Evolutionary conservation across 2,888 invertebrate species (phyloP), one percentile per base, ranked within the genome.

Genomic region (Cerceris ruficornis): DNA sequence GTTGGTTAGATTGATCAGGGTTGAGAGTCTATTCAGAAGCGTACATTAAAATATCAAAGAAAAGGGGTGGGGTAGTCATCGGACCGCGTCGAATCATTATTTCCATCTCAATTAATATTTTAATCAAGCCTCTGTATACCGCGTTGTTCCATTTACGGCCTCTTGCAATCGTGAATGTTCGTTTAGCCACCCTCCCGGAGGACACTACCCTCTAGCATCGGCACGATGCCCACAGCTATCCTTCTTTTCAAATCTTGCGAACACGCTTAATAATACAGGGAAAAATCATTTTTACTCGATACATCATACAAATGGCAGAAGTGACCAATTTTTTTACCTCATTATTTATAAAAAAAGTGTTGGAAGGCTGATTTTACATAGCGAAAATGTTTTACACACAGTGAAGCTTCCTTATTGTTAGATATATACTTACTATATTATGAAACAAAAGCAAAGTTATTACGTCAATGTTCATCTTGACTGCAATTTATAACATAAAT

Each of bases 91-190:
- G 88, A 88, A 90, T 91, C 90, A 88, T 92, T 92, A 92, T 91
- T 92, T 92, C 92, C 92, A 91, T 91, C 91, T 92, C 92, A 92
- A 92, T 92, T 92, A 92, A 92, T 92, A 91, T 92, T 92, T 92
- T 92, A 92, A 92, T 92, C 92, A 91, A 91, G 91, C 91, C 87
- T 90, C 88, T 90, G 86, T 77, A 75, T 69, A 86, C 88, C 86
- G 85, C 88, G 90, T 90, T 91, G 91, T 91, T 91, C 91, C 89
- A 91, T 91, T 92, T 91, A 91, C 88, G 89, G 89, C 81, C 67
- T 78, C 2, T 1, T 28, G 28, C 28, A 28, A 28, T 28, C 72
- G 71, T 78, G 77, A 78, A 78, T 62, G 50, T 76, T 73, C 73
- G 73, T 78, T 78, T 77, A 76, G 72, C 71, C 62, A 55, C 64